phyloP scores from a whole-genome alignment of 2,888 invertebrate species.

The Xestoiulus laeticollis region DNA sequence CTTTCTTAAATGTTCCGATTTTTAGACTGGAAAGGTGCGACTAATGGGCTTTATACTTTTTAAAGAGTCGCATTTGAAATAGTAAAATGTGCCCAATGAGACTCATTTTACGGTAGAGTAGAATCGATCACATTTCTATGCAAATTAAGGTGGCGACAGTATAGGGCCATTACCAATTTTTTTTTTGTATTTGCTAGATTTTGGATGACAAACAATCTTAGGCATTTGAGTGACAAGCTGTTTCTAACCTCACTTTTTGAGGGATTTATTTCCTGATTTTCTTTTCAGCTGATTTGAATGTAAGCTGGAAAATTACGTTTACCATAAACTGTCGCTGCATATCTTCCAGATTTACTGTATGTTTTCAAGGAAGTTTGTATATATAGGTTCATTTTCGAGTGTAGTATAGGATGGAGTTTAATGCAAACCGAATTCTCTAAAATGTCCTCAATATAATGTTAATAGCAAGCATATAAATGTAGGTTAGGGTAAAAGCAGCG shows the following conservation, averaged over 20 bases:
- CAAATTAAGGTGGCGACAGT: background rate
- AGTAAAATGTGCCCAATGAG: background rate
- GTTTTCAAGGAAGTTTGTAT: background rate
- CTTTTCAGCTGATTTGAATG: too few relatives aligned
- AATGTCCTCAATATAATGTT: too few relatives aligned
- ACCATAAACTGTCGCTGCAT: too few relatives aligned
- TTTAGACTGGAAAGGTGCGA: background rate
- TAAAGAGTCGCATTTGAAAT: background rate
- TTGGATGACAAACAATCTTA: background rate
- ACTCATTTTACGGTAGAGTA: background rate
- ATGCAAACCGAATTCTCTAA: too few relatives aligned
- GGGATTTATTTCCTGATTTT: background rate
- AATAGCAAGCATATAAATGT: too few relatives aligned
- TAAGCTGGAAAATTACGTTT: too few relatives aligned
- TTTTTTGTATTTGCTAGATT: background rate
- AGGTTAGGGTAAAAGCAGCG: too few relatives aligned
- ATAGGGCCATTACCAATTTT: background rate
- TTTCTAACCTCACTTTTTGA: background rate
- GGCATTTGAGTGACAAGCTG: background rate
- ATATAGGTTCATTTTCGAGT: background rate
- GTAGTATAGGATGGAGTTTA: too few relatives aligned
- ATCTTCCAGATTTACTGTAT: too few relatives aligned
- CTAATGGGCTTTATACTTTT: slow-evolving; percentile 14
- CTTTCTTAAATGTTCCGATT: background rate
- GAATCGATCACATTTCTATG: background rate